These are phyloP conservation scores for Drosophila peninsularis DNA, from an alignment of 2,888 invertebrate genomes.

Conservation along the genomic window DNA sequence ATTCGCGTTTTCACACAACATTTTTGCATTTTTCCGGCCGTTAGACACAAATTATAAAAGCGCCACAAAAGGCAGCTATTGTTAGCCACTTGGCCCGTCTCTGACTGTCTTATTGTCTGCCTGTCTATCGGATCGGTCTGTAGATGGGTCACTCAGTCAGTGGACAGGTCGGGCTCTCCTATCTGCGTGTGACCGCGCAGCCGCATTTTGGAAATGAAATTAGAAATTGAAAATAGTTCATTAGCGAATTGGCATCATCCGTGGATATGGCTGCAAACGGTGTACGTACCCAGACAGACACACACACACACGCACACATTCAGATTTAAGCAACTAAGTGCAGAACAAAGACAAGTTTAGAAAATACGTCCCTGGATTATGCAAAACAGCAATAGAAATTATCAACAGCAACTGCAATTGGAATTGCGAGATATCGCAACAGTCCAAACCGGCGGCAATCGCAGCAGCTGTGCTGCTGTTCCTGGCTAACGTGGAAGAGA, in stretches of 20 bases:
- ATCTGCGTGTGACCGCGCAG: conserved; percentile 35
- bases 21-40: conserved; percentile 69
- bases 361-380: conserved; percentile 42
- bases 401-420: conserved; percentile 39
- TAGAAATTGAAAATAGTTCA: conserved; percentile 77
- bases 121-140: conserved; percentile 41
- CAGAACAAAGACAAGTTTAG: conserved; percentile 39
- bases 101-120: conserved; percentile 19
- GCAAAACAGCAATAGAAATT: conserved; percentile 34
- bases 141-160: conserved; percentile 56
- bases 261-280: conserved; percentile 82
- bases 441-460: conserved; percentile 19
- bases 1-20: conserved; percentile 70
- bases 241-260: conserved; percentile 80
- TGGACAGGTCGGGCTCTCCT: conserved; percentile 46
- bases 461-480: conserved; percentile 15
- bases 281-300: conserved; percentile 64
- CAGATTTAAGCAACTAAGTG: conserved; percentile 29
- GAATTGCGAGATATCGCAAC: conserved; percentile 27
- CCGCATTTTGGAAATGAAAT: conserved; percentile 79
- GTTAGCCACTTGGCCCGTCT: conserved; percentile 59
- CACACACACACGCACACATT: not conserved
- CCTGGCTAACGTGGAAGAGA: conserved; percentile 20
- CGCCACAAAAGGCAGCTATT: conserved; percentile 59
- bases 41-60: conserved; percentile 49